These are phyloP conservation scores for Ramphastos sulfuratus DNA, from an alignment of 2,113 vertebrate species.

Conservation along the genomic window DNA sequence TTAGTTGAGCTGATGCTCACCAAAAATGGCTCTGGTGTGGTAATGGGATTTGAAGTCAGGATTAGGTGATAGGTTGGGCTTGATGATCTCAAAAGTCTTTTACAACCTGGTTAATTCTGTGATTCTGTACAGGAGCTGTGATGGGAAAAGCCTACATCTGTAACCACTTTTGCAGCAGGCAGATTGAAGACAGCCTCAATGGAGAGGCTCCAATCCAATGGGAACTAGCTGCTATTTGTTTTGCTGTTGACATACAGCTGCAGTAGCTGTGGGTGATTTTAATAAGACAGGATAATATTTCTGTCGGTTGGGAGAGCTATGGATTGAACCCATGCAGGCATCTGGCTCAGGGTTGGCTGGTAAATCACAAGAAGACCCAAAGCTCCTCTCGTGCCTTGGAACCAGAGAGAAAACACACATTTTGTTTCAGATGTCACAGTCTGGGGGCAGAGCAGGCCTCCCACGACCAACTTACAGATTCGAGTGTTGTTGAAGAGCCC, in stretches of 20 bases:
- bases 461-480: background rate
- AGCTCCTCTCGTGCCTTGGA: conserved; percentile 41
- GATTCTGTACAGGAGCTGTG: background rate
- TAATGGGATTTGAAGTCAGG: background rate
- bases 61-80: no score
- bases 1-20: background rate
- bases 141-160: conserved; percentile 26
- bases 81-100: no score
- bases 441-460: background rate
- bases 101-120: no score
- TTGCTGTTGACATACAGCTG: conserved; percentile 48
- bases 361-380: conserved; percentile 38
- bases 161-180: background rate
- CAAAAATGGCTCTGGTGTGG: background rate
- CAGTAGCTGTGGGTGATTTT: conserved; percentile 64
- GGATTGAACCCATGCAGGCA: conserved; percentile 34
- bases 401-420: background rate
- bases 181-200: conserved; percentile 31
- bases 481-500: background rate
- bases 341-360: conserved; percentile 16
- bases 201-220: background rate
- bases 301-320: conserved; percentile 47
- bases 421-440: background rate
- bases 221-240: background rate
- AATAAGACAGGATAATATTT: conserved; percentile 58